These are phyloP conservation scores for Phaethon lepturus DNA, from an alignment of 2,113 vertebrate species.

Conservation along the genomic window DNA sequence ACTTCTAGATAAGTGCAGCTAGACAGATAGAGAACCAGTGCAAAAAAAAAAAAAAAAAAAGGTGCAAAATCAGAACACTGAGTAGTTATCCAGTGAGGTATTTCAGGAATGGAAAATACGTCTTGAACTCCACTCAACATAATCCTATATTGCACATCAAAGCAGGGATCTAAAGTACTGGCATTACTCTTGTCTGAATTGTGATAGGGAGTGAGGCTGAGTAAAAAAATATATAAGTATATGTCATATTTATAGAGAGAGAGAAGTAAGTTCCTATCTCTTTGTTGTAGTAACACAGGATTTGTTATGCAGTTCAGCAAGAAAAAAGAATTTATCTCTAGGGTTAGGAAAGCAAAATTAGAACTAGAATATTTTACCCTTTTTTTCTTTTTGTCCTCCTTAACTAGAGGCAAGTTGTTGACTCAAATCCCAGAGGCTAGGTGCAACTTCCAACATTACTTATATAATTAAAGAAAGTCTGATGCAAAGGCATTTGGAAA, in stretches of 20 bases:
- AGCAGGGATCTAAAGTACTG: neutral
- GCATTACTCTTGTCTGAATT: neutral
- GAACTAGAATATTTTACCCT: neutral
- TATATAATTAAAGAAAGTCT: neutral
- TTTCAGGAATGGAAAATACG: neutral
- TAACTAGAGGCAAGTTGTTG: constrained; percentile 9
- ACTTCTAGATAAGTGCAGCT: neutral
- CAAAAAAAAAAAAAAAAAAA: neutral
- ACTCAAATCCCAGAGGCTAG: constrained; percentile 23
- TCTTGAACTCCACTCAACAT: neutral
- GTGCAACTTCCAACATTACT: constrained; percentile 23
- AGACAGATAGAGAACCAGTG: neutral
- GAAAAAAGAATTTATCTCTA: neutral
- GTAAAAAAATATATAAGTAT: neutral
- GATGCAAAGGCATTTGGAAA: neutral
- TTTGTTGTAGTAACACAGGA: neutral
- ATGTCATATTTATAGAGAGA: neutral
- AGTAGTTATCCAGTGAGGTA: neutral
- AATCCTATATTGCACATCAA: neutral
- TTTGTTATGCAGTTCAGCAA: neutral
- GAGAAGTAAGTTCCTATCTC: constrained; percentile 5
- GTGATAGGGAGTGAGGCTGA: neutral
- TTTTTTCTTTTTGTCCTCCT: neutral
- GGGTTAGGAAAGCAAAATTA: constrained; percentile 12
- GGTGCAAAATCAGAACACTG: neutral